These are phyloP conservation scores for Eulemur albifrons DNA, from an alignment of 2,797 vertebrate species.

Conservation along the genomic window DNA sequence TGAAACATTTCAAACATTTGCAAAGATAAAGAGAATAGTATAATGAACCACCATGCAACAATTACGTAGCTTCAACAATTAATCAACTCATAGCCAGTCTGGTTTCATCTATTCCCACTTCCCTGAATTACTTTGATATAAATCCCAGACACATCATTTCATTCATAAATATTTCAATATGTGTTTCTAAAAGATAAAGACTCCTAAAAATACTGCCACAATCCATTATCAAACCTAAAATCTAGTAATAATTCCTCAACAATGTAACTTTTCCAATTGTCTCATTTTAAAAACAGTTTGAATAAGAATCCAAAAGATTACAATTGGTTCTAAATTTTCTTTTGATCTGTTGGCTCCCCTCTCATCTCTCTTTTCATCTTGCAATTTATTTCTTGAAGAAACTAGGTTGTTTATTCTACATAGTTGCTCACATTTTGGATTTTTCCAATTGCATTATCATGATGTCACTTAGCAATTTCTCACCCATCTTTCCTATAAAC, in stretches of 20 bases:
- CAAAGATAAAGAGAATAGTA: not conserved
- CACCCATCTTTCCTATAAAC: not conserved
- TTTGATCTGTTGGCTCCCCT: not conserved
- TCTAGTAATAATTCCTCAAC: conserved; percentile 7
- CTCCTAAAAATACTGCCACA: not conserved
- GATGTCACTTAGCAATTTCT: not conserved
- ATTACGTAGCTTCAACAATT: not conserved
- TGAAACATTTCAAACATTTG: not conserved
- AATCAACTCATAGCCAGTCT: not conserved
- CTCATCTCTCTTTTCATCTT: not conserved
- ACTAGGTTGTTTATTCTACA: not conserved
- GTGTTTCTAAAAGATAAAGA: not conserved
- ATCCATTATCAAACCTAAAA: not conserved
- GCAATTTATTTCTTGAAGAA: not conserved
- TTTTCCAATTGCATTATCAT: not conserved
- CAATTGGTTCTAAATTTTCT: not conserved
- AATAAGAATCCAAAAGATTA: conserved; percentile 5
- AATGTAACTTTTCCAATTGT: not conserved
- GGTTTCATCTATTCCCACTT: not conserved
- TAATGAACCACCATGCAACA: not conserved
- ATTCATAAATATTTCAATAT: conserved; percentile 22
- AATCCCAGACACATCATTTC: not conserved
- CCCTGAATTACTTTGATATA: not conserved
- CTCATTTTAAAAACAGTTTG: conserved; percentile 4
- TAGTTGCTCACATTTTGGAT: not conserved